Percentiles rank a stretch among this genome's conserved stretches.
These are phyloP conservation scores for Leucophora obtusa DNA, from an alignment of 2,888 invertebrate genomes.

Conservation along the genomic window DNA sequence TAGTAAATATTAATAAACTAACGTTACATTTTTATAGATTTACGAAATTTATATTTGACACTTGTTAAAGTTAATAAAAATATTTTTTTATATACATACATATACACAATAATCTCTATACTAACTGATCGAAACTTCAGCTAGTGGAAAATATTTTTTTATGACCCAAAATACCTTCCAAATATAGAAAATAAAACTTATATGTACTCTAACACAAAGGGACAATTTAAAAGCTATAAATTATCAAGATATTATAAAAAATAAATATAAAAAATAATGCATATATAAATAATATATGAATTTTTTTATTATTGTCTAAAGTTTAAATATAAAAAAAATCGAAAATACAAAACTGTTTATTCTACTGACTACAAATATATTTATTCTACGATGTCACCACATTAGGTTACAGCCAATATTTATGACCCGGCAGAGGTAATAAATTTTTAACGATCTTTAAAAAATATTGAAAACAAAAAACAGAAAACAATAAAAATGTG, in stretches of 20 bases:
- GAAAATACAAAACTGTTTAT: constrained; percentile 18
- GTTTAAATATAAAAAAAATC: constrained; percentile 21
- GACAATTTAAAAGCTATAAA: constrained; percentile 59
- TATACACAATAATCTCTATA: constrained; percentile 25
- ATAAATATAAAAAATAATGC: constrained; percentile 46
- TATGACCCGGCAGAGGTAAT: constrained; percentile 54
- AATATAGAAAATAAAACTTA: constrained; percentile 32
- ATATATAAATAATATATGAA: constrained; percentile 2
- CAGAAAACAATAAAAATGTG: constrained; percentile 48
- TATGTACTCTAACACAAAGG: constrained; percentile 35
- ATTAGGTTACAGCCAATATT: constrained; percentile 55
- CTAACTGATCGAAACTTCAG: not conserved
- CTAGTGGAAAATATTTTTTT: constrained; percentile 7
- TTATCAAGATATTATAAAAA: constrained; percentile 53
- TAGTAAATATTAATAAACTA: not conserved
- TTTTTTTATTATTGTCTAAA: constrained; percentile 40
- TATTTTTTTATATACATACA: constrained; percentile 32
- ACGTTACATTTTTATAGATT: constrained; percentile 8
- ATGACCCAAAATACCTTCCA: constrained; percentile 34
- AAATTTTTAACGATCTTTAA: constrained; percentile 58
- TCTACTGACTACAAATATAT: constrained; percentile 32
- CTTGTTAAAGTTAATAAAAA: constrained; percentile 20
- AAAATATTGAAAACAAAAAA: constrained; percentile 8
- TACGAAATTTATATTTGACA: constrained; percentile 25
- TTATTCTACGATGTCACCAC: constrained; percentile 49